Evolutionary conservation across 2,113 vertebrate genomes (phyloP).

Genomic region (Notarius quadriscutis): DNA sequence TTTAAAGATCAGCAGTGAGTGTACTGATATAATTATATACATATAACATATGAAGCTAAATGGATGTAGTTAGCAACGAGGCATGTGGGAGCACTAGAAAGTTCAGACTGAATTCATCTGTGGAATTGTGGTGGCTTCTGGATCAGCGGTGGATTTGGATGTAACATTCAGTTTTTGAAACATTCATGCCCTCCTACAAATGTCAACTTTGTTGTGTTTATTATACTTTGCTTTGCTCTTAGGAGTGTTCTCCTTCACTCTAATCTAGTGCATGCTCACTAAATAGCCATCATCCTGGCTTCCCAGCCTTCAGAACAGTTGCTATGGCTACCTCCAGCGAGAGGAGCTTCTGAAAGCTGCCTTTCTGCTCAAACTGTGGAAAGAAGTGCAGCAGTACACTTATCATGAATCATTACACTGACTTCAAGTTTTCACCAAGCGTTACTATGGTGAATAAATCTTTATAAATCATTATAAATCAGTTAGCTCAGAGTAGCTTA

Average conservation of each 20-base stretch:
- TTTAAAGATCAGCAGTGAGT: background rate
- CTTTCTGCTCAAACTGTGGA: background rate
- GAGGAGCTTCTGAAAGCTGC: slow-evolving; percentile 26
- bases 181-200: background rate
- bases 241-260: background rate
- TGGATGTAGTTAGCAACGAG: background rate
- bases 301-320: slow-evolving; percentile 35
- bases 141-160: background rate
- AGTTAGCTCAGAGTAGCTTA: background rate
- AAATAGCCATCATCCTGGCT: slow-evolving; percentile 26
- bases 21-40: background rate
- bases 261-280: background rate
- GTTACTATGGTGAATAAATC: slow-evolving; percentile 37
- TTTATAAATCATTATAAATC: background rate
- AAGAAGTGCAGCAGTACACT: slow-evolving; percentile 7
- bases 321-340: slow-evolving; percentile 37
- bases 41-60: background rate
- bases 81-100: background rate
- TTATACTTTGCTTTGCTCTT: slow-evolving; percentile 1
- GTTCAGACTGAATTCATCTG: background rate
- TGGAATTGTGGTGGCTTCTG: background rate
- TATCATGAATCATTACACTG: slow-evolving; percentile 25
- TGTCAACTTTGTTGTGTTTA: slow-evolving; percentile 8
- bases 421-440: background rate
- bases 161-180: background rate